Evolutionary conservation across 2,888 invertebrate genomes (phyloP), one percentile per base, ranked within the genome.

Genomic region (Drosophila buzzatii): DNA sequence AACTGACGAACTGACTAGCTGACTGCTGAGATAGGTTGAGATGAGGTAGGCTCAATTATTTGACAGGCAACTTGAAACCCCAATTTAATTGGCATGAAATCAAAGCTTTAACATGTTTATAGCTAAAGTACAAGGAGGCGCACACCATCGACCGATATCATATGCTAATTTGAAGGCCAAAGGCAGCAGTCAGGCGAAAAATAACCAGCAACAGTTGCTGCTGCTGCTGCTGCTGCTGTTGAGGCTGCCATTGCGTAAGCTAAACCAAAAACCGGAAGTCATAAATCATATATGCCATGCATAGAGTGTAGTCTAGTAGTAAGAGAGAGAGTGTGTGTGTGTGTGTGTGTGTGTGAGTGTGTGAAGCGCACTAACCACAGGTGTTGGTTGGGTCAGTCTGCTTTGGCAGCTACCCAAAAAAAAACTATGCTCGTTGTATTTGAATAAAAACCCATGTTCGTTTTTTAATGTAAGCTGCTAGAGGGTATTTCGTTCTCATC

Each of bases 241-340:
- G 20, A 35, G 23, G 55, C 56, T 55, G 44, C 60, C 23, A 59
- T 42, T 31, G 58, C 58, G 55, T 72, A 44, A 37, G 70, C 64
- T 72, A 60, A 67, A 45, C 72, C 76, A 57, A 76, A 81, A 81
- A 77, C 84, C 90, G 89, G 89, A 89, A 89, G 81, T 90, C 86
- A 90, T 90, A 90, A 90, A 90, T 90, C 90, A 90, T 90, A 81
- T 76, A 77, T 85, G 78, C 63, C 57, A 71, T 73, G 67, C 73
- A 69, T 56, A 51, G 66, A 56, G 61, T 64, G 44, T 62, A 6
- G 31, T 41, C 53, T 31, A 68, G 67, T 12, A 41, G 12, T 45
- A 14, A 10, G 53, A 52, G 52, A 8, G 35, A 12, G 31, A 23
- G 37, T 61, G 47, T 56, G 33, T 23, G 51, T 52, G 51, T 35